Percentiles rank a stretch among this genome's conserved stretches.
phyloP scores from a whole-genome alignment of 2,113 vertebrate species.

The Numida meleagris region DNA sequence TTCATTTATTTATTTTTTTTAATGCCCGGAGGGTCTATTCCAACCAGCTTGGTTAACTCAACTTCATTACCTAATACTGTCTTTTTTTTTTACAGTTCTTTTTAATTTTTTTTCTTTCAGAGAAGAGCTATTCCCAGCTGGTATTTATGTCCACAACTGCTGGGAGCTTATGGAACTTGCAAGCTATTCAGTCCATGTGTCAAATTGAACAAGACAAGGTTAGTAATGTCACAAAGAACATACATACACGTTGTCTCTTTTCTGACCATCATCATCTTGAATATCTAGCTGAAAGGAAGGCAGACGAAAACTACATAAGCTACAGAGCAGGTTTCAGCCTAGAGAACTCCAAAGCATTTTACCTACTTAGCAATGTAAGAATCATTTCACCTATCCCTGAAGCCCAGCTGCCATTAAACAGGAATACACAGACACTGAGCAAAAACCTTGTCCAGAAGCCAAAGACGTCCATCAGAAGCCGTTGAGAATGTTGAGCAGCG shows the following conservation, averaged over 20 bases:
- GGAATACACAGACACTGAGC: neutral
- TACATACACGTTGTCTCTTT: neutral
- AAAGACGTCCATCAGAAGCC: neutral
- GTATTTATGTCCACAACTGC: constrained; percentile 97
- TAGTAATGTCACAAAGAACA: constrained; percentile 52
- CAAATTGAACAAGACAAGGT: constrained; percentile 95
- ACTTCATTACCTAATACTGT: neutral
- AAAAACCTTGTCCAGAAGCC: neutral
- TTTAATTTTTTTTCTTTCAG: constrained; percentile 72
- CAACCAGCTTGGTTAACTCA: neutral
- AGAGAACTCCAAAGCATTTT: neutral
- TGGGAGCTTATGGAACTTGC: constrained; percentile 96
- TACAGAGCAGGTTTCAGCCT: neutral
- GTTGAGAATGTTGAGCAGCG: neutral
- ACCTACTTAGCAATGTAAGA: neutral
- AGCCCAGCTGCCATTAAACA: neutral
- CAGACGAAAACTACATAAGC: neutral
- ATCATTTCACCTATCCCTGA: neutral
- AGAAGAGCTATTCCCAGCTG: constrained; percentile 90
- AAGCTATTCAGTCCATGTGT: constrained; percentile 96
- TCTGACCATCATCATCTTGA: neutral
- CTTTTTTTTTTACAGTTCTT: neutral
- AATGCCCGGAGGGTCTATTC: neutral
- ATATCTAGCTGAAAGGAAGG: neutral
- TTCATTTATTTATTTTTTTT: too few relatives aligned